Conservation (phyloP, 2,888 invertebrate species). For the Lysandra bellargus region DNA sequence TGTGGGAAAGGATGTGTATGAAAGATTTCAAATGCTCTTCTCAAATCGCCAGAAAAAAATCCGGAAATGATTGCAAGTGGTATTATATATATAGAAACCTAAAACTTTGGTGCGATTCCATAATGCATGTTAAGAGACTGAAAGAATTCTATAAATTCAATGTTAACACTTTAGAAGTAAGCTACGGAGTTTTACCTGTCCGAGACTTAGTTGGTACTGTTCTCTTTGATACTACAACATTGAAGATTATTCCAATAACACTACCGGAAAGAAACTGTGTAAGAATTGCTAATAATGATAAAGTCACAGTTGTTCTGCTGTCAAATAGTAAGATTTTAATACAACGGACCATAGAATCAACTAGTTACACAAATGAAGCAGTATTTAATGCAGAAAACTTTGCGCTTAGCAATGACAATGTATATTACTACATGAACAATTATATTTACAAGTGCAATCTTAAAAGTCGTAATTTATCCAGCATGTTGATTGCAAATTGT, state of each 20-base stretch:
- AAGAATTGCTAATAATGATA: conserved; percentile 60
- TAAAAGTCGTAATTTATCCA: conserved; percentile 46
- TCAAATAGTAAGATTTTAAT: conserved; percentile 56
- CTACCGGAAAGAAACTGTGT: conserved; percentile 57
- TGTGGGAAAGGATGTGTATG: conserved; percentile 60
- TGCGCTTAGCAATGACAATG: conserved; percentile 49
- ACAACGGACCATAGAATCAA: conserved; percentile 54
- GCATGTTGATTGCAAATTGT: conserved; percentile 53
- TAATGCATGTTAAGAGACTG: conserved; percentile 47
- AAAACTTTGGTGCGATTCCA: conserved; percentile 55
- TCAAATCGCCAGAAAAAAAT: conserved; percentile 60
- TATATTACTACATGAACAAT: conserved; percentile 58
- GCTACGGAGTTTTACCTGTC: conserved; percentile 60
- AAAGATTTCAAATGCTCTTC: conserved; percentile 58
- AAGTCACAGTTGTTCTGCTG: conserved; percentile 54
- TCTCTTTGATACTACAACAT: conserved; percentile 56
- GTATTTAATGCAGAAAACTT: conserved; percentile 63
- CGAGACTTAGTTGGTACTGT: conserved; percentile 58
- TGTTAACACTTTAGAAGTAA: conserved; percentile 53
- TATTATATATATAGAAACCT: conserved; percentile 64
- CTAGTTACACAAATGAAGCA: conserved; percentile 50
- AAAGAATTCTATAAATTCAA: conserved; percentile 62
- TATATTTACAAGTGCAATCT: conserved; percentile 59
- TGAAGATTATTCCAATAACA: conserved; percentile 61
- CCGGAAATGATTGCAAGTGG: conserved; percentile 57